These are phyloP conservation scores for Euura saliciscinereae DNA, from an alignment of 1,140 invertebrate species.

Conservation along the genomic window DNA sequence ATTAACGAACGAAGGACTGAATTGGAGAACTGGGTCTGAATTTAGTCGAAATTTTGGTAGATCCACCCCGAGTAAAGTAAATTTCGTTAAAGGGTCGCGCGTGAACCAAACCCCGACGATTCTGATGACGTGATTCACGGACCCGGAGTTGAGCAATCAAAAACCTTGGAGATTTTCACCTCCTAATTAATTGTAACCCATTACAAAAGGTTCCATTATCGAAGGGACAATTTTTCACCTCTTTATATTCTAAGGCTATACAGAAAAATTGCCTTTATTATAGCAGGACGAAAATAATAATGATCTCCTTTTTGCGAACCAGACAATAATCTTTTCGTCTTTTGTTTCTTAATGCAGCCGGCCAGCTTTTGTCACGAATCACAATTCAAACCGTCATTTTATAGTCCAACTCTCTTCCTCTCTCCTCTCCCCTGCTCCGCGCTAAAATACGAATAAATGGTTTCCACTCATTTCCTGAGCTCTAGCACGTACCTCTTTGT, in stretches of 20 bases:
- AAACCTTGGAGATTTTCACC: background rate
- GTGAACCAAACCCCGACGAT: background rate
- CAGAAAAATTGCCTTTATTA: constrained; percentile 8
- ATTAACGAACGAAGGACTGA: background rate
- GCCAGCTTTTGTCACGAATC: background rate
- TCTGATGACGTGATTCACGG: background rate
- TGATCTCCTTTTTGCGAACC: background rate
- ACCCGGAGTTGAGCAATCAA: background rate
- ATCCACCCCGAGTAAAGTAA: background rate
- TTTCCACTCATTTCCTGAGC: background rate
- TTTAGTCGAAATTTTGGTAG: background rate
- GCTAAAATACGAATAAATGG: background rate
- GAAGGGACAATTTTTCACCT: constrained; percentile 11
- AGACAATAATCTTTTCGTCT: background rate
- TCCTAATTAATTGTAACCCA: constrained; percentile 8
- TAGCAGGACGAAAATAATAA: background rate
- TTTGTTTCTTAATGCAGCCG: background rate
- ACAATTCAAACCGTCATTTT: background rate
- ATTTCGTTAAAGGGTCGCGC: background rate
- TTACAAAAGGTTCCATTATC: background rate
- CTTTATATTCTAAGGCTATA: constrained; percentile 1
- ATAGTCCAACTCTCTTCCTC: background rate
- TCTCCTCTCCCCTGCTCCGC: background rate
- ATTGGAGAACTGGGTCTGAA: background rate
- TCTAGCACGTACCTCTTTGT: no score